Base-by-base conservation (phyloP, 2,888 invertebrate genomes). In the Dendrolimus houi region DNA sequence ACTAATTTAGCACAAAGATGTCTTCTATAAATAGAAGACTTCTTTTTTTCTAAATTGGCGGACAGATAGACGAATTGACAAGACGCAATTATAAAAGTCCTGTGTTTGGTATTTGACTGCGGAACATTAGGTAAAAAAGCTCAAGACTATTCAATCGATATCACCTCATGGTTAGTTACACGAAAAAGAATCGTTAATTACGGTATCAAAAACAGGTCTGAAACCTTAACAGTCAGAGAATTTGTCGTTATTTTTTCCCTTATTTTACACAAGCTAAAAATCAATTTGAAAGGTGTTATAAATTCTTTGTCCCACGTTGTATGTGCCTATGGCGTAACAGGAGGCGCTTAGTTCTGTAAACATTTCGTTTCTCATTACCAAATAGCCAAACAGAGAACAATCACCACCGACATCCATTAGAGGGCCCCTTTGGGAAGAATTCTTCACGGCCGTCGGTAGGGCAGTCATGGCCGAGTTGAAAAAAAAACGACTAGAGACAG, bases 401-500 rank as follows among this genome's bases (percentile, higher is more conserved):
- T 47, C 47, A 47, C 47, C 47, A 47, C 47, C 47, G 47, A 47
- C 47, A 47, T 47, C 63, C 66, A 71, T 73, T 71, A 69, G 67
- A 74, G 76, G 75, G 77, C 76, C 76, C 74, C 75, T 71, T 75
- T 71, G 65, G 64, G 68, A 65, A 66, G 67, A 62, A 69, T 68
- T 69, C 66, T 71, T 73, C 71, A 71, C 69, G 71, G 74, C 71
- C 72, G 72, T 75, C 72, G 74, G 75, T 78, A 81, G 81, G 76
- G 76, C 76, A 75, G 75, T 77, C 79, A 79, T 78, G 80, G 82
- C 75, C 79, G 72, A 76, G 75, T 74, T 74, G 68, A 69, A 74
- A 72, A 71, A 76, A 81, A 71, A 78, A 69, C 72, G 75, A 76
- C 74, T 84, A 83, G 83, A 84, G 84, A 83, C 84, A 81, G 74